Evolutionary conservation across 2,113 vertebrate genomes (phyloP).

Genomic region (Cynopterus brachyotis): DNA sequence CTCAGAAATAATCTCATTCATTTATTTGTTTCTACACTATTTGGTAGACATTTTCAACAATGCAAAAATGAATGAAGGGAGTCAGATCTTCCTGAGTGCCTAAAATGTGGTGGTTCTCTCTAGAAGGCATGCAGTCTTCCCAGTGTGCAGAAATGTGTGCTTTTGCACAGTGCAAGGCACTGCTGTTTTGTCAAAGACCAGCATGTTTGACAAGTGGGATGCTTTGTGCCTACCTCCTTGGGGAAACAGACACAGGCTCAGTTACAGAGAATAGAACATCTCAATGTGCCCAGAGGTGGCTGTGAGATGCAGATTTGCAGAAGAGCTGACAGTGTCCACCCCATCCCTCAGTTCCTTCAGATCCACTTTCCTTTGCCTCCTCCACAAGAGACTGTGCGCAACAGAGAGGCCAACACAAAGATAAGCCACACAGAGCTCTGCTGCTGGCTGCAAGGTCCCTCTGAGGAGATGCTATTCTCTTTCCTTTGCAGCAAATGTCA

Average conservation of each 20-base stretch:
- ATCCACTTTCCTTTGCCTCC: not conserved
- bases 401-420: constrained; percentile 19
- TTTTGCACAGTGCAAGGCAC: not conserved
- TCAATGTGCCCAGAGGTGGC: not conserved
- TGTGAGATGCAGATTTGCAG: not conserved
- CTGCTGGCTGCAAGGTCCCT: not conserved
- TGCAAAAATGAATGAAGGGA: fast-evolving
- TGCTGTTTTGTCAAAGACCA: not conserved
- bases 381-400: not conserved
- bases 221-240: not conserved
- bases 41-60: not conserved
- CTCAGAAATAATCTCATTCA: not conserved
- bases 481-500: constrained; percentile 70
- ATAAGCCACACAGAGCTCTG: not conserved
- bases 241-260: not conserved
- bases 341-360: not conserved
- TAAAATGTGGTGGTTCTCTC: fast-evolving
- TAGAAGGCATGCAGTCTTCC: not conserved
- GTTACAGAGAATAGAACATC: not conserved
- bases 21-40: not conserved
- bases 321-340: not conserved
- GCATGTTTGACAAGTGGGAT: not conserved
- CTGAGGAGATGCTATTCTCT: constrained; percentile 25
- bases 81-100: not conserved
- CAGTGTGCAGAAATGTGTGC: not conserved